Evolutionary conservation across 2,113 vertebrate genomes (phyloP), one percentile per base, ranked within the genome.

Genomic region (Sakesphorus luctuosus): DNA sequence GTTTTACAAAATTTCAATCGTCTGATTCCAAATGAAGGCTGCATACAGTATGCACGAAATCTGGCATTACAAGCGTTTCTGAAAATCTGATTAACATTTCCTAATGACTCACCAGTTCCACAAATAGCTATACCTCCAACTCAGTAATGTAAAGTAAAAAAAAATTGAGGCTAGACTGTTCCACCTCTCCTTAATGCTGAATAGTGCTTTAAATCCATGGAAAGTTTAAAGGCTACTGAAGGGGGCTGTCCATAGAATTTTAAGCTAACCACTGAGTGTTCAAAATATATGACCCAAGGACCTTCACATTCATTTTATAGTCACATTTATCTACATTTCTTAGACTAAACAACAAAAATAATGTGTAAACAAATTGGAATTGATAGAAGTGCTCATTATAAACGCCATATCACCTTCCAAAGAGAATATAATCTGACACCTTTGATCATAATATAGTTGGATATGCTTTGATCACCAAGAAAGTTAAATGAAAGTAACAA

Each of bases 71-170:
- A 77, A 71, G 69, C 55, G 77, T 88, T 93, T 80, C 87, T 90
- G 59, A 87, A 96, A 95, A 95, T 74, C 78, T 80, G 55, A 87
- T 94, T 95, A 96, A 67, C 78, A 63, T 79, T 93, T 94, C 59
- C 33, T 87, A 84, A 91, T 74, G 79, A 80, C 67, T 90, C 66
- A 50, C 24, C 63, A 71, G 50, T 73, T 96, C 67, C 19, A 8
- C 56, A 83, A 85, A 91, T 47, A 95, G 58, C 24, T 78, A 9
- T 47, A 58, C 3, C 20, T 72, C 31, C 72, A 68, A 56, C 12
- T 91, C 18, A 35, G 49, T 43, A 93, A 75, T 24, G 31, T 44
- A 46, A 84, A 78, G 26, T 47, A 13, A 13, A 68, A 84, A 49
- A 75, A 85, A 71, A 43, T 11, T 83, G 20, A 84, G 19, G 9